Percentiles rank a stretch among this genome's conserved stretches.
Conservation (phyloP, 2,797 vertebrate species). For the Periparus ater region DNA sequence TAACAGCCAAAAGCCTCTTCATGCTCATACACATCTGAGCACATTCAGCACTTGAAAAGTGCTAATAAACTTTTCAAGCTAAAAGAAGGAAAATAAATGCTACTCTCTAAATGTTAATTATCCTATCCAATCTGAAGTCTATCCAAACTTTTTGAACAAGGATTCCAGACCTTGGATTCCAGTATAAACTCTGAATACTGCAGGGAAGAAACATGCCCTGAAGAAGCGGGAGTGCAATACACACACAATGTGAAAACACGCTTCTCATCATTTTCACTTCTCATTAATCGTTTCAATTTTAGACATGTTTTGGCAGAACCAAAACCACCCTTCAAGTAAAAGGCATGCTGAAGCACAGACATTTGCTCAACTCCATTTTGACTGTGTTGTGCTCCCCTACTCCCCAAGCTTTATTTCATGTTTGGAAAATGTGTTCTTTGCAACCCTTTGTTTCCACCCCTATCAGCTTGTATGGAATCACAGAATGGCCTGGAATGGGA, state of each 20-base stretch:
- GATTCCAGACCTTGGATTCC: neutral
- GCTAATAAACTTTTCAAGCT: neutral
- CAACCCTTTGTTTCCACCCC: neutral
- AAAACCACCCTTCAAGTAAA: neutral
- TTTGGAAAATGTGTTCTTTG: neutral
- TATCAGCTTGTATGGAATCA: neutral
- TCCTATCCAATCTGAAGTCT: neutral
- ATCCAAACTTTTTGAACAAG: neutral
- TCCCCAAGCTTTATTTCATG: fast-evolving
- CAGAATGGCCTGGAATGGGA: neutral
- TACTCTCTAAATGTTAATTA: neutral
- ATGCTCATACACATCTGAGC: neutral
- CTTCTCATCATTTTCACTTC: neutral
- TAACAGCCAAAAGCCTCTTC: neutral
- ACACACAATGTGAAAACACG: neutral
- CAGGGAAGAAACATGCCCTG: neutral
- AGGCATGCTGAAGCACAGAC: neutral
- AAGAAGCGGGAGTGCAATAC: neutral
- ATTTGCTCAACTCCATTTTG: neutral
- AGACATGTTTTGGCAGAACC: neutral
- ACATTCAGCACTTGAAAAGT: neutral
- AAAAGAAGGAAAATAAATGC: neutral
- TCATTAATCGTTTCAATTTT: neutral
- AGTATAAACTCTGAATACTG: neutral
- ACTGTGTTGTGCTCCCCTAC: fast-evolving